Base-by-base conservation (phyloP, 1,140 invertebrate species). In the Rhysida immarginata region DNA sequence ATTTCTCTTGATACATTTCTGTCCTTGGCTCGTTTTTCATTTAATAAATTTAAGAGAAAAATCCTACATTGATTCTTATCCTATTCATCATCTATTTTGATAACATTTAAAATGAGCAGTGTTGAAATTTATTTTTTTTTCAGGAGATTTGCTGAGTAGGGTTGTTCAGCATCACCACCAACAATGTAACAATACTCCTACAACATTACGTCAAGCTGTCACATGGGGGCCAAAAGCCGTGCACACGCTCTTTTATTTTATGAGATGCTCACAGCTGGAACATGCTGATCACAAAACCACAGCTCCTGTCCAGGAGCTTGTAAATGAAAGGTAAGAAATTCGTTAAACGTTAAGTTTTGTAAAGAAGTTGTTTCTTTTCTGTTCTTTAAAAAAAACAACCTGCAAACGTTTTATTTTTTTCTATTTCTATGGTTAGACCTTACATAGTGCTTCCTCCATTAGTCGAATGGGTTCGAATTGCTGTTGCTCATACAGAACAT, bases 371-470 rank as follows among this genome's bases (percentile, higher is more conserved):
- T n/a, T n/a, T n/a, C n/a, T n/a, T n/a, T n/a, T n/a, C n/a, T n/a
- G n/a, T n/a, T n/a, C n/a, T n/a, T n/a, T n/a, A n/a, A n/a, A n/a
- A n/a, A n/a, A n/a, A n/a, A n/a, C n/a, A n/a, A n/a, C 5, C 29
- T 35, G 29, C 29, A 8, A 8, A 8, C 5, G 16, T 35, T 35
- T 35, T 35, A 35, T 35, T 35, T 35, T 5, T 16, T 35, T 5
- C 5, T 35, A 35, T 8, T 46, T 13, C 20, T 18, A 13, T 46
- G 16, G 13, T 35, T 41, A 43, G 58, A 42, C 87, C 87, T 1
- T 88, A 87, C 62, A 84, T 87, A 1, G 86, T 89, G 0, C 68
- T 91, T 24, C 89, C 89, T 0, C 88, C 88, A 1, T 69, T 93
- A 26, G 80, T 87, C 13, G 88, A 92, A 68, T 93, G 88, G 89